Conservation (phyloP, 2,113 vertebrate species). For the Strigops habroptila region DNA sequence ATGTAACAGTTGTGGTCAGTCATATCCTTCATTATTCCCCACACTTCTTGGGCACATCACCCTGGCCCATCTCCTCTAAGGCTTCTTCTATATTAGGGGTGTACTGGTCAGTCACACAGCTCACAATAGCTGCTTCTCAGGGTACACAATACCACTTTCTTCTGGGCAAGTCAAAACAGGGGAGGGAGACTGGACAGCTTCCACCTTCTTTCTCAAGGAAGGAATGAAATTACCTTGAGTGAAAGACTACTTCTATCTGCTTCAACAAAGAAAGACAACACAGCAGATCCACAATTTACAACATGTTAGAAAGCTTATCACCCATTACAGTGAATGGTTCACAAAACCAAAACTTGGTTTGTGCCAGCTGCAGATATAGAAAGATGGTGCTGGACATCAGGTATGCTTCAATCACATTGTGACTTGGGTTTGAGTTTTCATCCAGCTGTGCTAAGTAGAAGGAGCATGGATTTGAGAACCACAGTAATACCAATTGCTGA, state of each 20-base stretch:
- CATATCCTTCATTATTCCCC: neutral
- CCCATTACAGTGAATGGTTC: neutral
- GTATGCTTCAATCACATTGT: neutral
- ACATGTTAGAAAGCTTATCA: neutral
- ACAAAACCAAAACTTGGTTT: neutral
- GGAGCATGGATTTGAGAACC: neutral
- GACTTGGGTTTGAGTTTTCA: neutral
- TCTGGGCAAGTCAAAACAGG: neutral
- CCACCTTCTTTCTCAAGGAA: neutral
- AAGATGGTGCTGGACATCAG: neutral
- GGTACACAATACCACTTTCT: neutral
- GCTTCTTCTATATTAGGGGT: neutral
- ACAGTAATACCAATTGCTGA: neutral
- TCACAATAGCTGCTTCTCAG: neutral
- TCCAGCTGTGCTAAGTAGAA: neutral
- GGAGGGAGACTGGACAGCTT: neutral
- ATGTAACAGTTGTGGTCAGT: neutral
- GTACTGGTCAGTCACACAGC: neutral
- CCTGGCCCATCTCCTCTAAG: neutral
- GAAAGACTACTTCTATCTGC: neutral
- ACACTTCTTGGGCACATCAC: accelerated
- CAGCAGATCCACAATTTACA: neutral
- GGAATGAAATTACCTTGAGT: neutral
- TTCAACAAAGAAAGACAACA: neutral
- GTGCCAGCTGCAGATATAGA: neutral